Evolutionary conservation across 1,140 invertebrate genomes (phyloP), one percentile per base, ranked within the genome.

Genomic region (Calephelis virginiensis): DNA sequence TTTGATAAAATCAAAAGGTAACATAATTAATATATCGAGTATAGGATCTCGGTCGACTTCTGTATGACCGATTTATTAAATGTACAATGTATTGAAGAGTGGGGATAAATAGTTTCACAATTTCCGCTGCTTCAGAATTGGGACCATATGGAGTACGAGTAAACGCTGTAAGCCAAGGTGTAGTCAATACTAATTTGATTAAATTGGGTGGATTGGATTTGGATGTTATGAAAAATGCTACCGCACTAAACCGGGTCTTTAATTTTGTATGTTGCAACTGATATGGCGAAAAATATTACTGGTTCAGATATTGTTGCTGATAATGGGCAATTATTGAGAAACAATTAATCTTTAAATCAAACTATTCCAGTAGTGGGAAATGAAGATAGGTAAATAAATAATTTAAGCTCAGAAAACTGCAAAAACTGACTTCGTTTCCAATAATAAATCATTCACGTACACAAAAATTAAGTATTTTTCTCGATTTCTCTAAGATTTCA

Each of bases 21-120:
- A 62, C 40, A 67, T 79, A 28, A 47, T 81, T 7, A 76, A 77
- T 56, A 68, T 81, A 59, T 70, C 75, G 5, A 79, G 75, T 63
- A 14, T 69, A 50, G 6, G 47, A 5, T 1, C 59, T 28, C 17
- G 66, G 9, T 40, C 12, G 0, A 12, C 12, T n/a, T 53, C 69
- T 9, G 40, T 46, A 28, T 12, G 37, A 1, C 13, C 11, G 8
- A 12, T 49, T 43, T 17, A 14, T 17, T 6, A 63, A 10, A 45
- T 63, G 9, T 78, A 77, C 49, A 61, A 64, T 46, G 62, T 69
- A 11, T 66, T 68, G 0, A 72, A 76, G 63, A 70, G 67, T 8
- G 74, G 59, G 59, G 37, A 49, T 80, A 7, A 53, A 28, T 6
- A 69, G 70, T 45, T 80, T 82, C 28, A 80, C 75, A 1, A 75